phyloP scores from a whole-genome alignment of 2,797 vertebrate species.

The Ambastaia sidthimunki region DNA sequence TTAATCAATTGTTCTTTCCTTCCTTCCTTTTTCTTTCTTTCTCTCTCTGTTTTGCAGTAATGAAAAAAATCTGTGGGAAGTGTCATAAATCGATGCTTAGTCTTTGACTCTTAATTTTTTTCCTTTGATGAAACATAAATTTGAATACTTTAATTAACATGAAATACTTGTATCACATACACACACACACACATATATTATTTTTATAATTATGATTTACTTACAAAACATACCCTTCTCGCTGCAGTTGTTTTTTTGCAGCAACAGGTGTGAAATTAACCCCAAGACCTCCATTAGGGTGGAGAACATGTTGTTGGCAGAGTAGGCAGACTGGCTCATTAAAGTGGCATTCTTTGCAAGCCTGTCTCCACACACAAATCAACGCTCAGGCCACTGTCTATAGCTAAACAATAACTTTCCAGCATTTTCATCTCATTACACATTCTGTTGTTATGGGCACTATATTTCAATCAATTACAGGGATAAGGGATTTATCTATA shows the following conservation, averaged over 20 bases:
- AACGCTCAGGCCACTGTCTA: constrained; percentile 32
- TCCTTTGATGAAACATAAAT: too few species aligned
- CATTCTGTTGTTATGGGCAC: constrained; percentile 56
- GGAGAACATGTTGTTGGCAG: constrained; percentile 60
- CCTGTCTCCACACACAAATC: constrained; percentile 58
- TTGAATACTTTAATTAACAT: too few species aligned
- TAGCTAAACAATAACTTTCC: constrained; percentile 52
- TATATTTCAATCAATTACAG: constrained; percentile 55
- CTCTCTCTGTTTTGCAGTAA: not conserved
- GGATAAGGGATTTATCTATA: constrained; percentile 24
- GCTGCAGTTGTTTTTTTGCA: constrained; percentile 59
- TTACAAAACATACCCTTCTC: constrained; percentile 57
- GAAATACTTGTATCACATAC: not conserved
- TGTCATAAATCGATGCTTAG: too few species aligned
- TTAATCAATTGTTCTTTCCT: not conserved
- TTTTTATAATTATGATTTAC: constrained; percentile 25
- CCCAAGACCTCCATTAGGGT: constrained; percentile 59
- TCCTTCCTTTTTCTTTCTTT: not conserved
- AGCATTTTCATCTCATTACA: constrained; percentile 54
- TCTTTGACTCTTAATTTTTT: not conserved
- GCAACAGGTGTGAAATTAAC: constrained; percentile 62
- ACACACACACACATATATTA: not conserved
- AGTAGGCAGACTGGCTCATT: constrained; percentile 61
- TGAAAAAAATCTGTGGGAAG: too few species aligned
- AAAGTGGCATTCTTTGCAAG: constrained; percentile 53